phyloP scores from a whole-genome alignment of 2,797 vertebrate species.

The Alectoris magna region DNA sequence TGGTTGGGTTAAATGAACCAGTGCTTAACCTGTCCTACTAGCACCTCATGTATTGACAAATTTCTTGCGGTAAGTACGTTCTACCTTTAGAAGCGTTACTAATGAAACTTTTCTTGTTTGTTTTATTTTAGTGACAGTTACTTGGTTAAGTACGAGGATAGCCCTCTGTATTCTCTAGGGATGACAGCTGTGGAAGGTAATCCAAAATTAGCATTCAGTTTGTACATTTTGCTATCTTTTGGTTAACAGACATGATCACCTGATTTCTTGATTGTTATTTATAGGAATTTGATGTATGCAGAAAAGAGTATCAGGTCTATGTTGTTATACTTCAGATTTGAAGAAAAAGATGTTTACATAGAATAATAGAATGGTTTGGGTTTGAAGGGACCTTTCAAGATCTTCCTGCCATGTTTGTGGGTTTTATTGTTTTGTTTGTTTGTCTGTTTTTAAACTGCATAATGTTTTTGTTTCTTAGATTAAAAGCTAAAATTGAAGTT shows the following conservation, averaged over 20 bases:
- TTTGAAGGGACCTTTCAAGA: neutral
- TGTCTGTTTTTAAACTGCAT: neutral
- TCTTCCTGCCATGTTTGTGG: neutral
- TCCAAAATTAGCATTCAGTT: neutral
- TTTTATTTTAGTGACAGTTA: neutral
- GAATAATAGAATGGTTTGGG: neutral
- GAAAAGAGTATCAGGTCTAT: neutral
- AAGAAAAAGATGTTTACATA: neutral
- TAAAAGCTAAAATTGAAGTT: neutral
- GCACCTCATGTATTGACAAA: neutral
- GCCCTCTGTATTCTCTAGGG: neutral
- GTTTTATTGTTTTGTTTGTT: neutral
- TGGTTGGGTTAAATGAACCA: neutral
- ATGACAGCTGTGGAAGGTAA: slow-evolving; percentile 73
- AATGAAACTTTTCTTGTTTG: neutral
- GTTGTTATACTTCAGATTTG: neutral
- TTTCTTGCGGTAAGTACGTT: neutral
- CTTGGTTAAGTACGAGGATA: neutral
- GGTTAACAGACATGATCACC: neutral
- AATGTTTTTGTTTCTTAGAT: neutral
- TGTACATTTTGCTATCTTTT: neutral
- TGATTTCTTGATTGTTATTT: neutral
- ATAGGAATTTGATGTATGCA: neutral
- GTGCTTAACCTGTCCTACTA: neutral
- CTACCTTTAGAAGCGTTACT: neutral